Conservation (phyloP, 53 echinoderm and acorn worm species). For the Holothuria leucospilota region DNA sequence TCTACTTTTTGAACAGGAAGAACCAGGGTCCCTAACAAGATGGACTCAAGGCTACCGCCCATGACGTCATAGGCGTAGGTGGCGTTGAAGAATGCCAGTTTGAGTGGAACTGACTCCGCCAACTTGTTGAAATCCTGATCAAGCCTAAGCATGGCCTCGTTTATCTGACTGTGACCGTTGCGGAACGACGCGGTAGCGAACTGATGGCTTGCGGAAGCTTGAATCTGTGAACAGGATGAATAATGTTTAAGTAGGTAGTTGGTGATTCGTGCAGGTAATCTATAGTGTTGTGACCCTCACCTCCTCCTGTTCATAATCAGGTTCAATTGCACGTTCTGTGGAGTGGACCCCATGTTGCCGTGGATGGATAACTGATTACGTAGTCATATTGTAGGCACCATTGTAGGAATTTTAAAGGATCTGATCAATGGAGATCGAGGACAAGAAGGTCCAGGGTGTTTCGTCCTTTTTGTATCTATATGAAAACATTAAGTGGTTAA, state of each 20-base stretch:
- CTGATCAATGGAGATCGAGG: too few species aligned
- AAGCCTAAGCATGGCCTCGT: constrained; percentile 50
- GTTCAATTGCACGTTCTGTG: too few species aligned
- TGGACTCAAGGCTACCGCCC: constrained; percentile 72
- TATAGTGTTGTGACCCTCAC: too few species aligned
- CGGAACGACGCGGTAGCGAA: constrained; percentile 83
- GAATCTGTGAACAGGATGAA: background rate
- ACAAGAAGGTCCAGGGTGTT: too few species aligned
- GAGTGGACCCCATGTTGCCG: too few species aligned
- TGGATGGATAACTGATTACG: too few species aligned
- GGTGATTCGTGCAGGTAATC: too few species aligned
- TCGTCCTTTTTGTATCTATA: too few species aligned
- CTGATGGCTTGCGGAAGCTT: constrained; percentile 67
- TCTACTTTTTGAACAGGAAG: constrained; percentile 51
- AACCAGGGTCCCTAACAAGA: constrained; percentile 55
- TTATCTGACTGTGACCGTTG: constrained; percentile 79
- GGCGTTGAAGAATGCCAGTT: constrained; percentile 83
- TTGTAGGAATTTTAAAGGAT: too few species aligned
- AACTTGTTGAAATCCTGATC: constrained; percentile 34
- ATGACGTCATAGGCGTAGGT: constrained; percentile 65
- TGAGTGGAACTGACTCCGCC: constrained; percentile 33
- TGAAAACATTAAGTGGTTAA: too few species aligned
- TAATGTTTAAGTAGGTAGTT: background rate
- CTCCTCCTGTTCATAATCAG: too few species aligned
- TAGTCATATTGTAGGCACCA: too few species aligned